Evolutionary conservation across 64 coral and sea anemone genomes (phyloP).

Genomic region (Dendronephthya gigantea): DNA sequence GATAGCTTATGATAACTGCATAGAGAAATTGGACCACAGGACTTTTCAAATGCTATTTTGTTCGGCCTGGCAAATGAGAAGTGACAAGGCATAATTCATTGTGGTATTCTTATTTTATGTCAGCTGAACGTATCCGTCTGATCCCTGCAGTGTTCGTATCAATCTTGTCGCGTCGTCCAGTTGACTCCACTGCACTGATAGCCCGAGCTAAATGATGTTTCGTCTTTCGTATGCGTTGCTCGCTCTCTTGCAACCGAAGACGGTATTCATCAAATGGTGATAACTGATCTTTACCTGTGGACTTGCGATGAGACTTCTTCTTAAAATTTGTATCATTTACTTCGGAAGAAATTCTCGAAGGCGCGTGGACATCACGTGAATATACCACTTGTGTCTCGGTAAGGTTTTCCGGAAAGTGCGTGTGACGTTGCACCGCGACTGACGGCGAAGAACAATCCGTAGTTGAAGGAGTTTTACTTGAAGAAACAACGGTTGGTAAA

Average conservation of each 20-base stretch:
- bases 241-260: neutral
- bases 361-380: neutral
- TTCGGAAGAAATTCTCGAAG: neutral
- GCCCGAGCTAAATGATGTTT: neutral
- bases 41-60: too few relatives aligned
- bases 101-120: neutral
- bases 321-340: neutral
- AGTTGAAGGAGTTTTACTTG: neutral
- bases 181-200: neutral
- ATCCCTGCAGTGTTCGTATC: neutral
- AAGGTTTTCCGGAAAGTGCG: neutral
- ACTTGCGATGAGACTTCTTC: neutral
- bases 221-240: neutral
- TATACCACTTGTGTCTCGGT: neutral
- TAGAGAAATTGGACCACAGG: too few relatives aligned
- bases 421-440: neutral
- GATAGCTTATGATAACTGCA: too few relatives aligned
- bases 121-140: neutral
- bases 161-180: neutral
- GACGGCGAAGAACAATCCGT: neutral
- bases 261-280: neutral
- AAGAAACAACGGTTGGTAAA: neutral
- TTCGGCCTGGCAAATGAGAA: neutral
- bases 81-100: neutral
- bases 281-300: neutral